Base-by-base conservation (phyloP, 2,797 vertebrate species). In the Parauchenoglanis ngamensis region DNA sequence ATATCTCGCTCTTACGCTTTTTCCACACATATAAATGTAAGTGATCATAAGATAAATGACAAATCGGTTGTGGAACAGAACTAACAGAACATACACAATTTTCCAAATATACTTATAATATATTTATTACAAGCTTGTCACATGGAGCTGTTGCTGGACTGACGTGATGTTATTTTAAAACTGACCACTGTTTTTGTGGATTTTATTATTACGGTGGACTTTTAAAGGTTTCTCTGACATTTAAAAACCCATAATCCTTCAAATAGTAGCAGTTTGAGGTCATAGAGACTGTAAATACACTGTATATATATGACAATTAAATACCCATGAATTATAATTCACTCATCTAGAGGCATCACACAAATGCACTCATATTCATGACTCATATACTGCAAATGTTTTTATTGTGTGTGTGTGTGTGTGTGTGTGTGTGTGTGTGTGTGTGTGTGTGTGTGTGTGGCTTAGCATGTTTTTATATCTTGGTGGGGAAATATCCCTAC, bases 311-410 rank as follows among this genome's bases (percentile, higher is more conserved):
- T 46, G 25, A 82, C 59, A 65, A 65, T 46, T 0, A 49, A 82
- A 28, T 46, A 65, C 6, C 25, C 44, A 49, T 65, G 40, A 82
- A 65, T 65, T 49, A 72, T 85, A 56, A 57, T 72, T 85, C 23
- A 40, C 23, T 11, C 59, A 83, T 83, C 46, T 35, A 70, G 17
- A 54, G 46, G 4, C 49, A 72, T 84, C 67, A 84, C 13, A 84
- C 4, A 56, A 35, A 72, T 40, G 40, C 65, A 84, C 49, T 84
- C 65, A 84, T 70, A 70, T 23, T 72, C 23, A 84, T 84, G 82
- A 72, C 67, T 84, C 82, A 84, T 72, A 46, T 44, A 61, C 25
- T n/a, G 57, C 57, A 61, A 80, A 80, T 80, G 23, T 21, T 80
- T 44, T 44, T 61, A 40, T 17, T 59, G 19, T 46, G 21, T 79